Evolutionary conservation across 2,888 invertebrate genomes (phyloP).

Genomic region (Resseliella maxima): DNA sequence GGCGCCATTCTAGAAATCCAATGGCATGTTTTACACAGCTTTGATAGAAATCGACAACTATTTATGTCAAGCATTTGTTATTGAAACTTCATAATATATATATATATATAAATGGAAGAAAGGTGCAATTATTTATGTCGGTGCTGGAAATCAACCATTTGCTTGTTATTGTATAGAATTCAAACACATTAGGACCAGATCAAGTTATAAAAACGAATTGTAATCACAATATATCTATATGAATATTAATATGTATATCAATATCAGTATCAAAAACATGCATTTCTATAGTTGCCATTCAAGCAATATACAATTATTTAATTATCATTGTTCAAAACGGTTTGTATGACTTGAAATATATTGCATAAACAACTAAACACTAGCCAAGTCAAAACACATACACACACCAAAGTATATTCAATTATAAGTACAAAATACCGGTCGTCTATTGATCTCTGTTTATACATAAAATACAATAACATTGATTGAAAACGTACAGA

Average conservation of each 20-base stretch:
- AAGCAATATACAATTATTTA: slow-evolving; percentile 39
- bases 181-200: neutral
- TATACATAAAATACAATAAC: neutral
- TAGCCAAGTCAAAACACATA: neutral
- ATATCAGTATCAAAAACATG: neutral
- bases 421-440: slow-evolving; percentile 20
- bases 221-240: slow-evolving; percentile 41
- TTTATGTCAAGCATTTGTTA: neutral
- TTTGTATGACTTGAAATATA: slow-evolving; percentile 26
- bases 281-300: neutral
- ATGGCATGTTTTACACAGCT: neutral
- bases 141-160: no score
- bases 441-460: slow-evolving; percentile 15
- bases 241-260: slow-evolving; percentile 23
- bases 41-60: slow-evolving; percentile 10
- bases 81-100: no score
- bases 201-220: slow-evolving; percentile 41
- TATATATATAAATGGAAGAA: no score
- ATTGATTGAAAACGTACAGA: neutral
- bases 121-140: no score
- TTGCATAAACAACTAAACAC: slow-evolving; percentile 3
- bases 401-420: neutral
- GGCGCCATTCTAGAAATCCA: neutral
- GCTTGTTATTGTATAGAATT: no score
- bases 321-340: slow-evolving; percentile 31